A percentile compares a stretch with the other conserved stretches of the same genome.
These are phyloP conservation scores for Steinernema khuongi DNA, from an alignment of 1,140 invertebrate genomes.

Conservation along the genomic window DNA sequence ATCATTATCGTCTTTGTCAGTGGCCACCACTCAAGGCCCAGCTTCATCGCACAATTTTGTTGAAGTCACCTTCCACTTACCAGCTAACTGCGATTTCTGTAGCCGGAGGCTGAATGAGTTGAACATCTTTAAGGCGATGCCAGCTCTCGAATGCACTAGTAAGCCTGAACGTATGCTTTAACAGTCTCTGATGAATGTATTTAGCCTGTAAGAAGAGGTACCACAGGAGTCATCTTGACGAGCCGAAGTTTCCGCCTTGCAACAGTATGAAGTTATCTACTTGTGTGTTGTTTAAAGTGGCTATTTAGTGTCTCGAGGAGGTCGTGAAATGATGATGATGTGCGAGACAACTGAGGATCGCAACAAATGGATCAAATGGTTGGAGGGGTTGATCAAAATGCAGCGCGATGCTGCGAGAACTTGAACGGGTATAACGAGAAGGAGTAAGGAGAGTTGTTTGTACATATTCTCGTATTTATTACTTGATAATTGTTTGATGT, in stretches of 20 bases:
- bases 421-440: too few relatives aligned
- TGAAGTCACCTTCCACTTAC: constrained; percentile 91
- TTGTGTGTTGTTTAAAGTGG: neutral
- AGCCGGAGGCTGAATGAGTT: constrained; percentile 71
- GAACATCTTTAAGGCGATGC: neutral
- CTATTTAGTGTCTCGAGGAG: neutral
- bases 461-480: too few relatives aligned
- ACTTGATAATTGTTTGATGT: too few relatives aligned
- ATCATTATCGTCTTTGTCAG: neutral
- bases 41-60: constrained; percentile 75
- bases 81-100: constrained; percentile 92
- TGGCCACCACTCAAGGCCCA: neutral
- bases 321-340: neutral
- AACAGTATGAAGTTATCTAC: constrained; percentile 27
- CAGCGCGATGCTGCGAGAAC: neutral
- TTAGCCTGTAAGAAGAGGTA: constrained; percentile 23
- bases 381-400: neutral
- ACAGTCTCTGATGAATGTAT: constrained; percentile 84
- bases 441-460: too few relatives aligned
- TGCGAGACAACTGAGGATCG: neutral
- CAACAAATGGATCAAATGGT: neutral
- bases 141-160: constrained; percentile 8
- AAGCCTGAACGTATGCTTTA: constrained; percentile 86
- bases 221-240: constrained; percentile 23
- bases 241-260: constrained; percentile 26